Conservation (phyloP, 1,140 invertebrate genomes). For the Muscidifurax raptorellus region DNA sequence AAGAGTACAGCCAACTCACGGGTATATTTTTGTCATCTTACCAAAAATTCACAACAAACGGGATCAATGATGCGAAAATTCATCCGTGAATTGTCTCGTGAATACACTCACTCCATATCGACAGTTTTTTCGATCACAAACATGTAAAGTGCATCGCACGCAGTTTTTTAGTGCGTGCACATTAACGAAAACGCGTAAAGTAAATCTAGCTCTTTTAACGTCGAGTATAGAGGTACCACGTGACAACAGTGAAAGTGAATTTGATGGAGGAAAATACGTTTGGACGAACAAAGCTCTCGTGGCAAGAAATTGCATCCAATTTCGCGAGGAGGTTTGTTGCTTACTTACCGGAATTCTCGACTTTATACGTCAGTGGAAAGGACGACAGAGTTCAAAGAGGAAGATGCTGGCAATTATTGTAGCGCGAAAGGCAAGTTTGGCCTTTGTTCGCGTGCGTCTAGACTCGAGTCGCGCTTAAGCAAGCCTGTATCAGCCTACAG, state of each 20-base stretch:
- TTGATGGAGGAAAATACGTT: not conserved
- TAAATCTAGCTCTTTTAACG: too few relatives aligned
- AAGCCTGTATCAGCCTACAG: slow-evolving; percentile 27
- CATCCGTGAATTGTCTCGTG: not conserved
- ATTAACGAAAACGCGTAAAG: too few relatives aligned
- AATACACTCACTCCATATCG: not conserved
- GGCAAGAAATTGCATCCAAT: not conserved
- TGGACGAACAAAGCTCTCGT: not conserved
- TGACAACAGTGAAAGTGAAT: not conserved
- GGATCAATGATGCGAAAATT: not conserved
- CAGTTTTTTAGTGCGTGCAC: too few relatives aligned
- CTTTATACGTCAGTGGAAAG: too few relatives aligned
- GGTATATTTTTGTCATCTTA: not conserved
- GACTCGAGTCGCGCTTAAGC: not conserved
- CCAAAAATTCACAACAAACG: not conserved
- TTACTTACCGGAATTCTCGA: not conserved
- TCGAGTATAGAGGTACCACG: too few relatives aligned
- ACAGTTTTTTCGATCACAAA: not conserved
- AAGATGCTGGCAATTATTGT: not conserved
- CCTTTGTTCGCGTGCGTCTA: not conserved
- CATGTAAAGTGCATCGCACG: not conserved
- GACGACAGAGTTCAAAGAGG: not conserved
- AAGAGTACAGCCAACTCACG: not conserved
- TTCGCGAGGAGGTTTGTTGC: not conserved
- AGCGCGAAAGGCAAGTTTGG: not conserved